A percentile compares a stretch with the other conserved stretches of the same genome.
phyloP scores from a whole-genome alignment of 2,797 vertebrate genomes.

The Bovichtus variegatus region DNA sequence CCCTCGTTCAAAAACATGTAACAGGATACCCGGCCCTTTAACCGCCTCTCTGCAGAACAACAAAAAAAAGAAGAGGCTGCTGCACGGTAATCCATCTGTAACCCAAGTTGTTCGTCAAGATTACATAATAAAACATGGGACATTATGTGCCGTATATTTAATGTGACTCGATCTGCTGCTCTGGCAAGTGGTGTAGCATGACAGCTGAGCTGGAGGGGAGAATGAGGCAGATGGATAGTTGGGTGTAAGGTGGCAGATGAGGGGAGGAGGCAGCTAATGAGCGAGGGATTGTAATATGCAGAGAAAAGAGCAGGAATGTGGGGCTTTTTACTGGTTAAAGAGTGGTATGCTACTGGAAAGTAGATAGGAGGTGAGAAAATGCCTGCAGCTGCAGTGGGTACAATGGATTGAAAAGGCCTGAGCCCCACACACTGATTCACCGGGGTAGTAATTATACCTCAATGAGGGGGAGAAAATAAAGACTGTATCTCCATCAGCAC shows the following conservation, averaged over 20 bases:
- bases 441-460: constrained; percentile 52
- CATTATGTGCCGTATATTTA: constrained; percentile 69
- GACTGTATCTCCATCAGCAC: not conserved
- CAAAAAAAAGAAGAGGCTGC: constrained; percentile 31
- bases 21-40: constrained; percentile 63
- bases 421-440: constrained; percentile 21
- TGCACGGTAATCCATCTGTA: constrained; percentile 69
- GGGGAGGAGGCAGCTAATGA: constrained; percentile 65
- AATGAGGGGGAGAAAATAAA: constrained; percentile 16
- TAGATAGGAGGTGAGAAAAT: constrained; percentile 67
- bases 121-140: constrained; percentile 67
- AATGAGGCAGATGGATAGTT: constrained; percentile 44
- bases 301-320: constrained; percentile 74
- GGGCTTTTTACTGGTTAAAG: constrained; percentile 61
- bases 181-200: constrained; percentile 58
- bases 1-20: constrained; percentile 69
- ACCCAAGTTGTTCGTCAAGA: constrained; percentile 68
- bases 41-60: constrained; percentile 48
- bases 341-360: constrained; percentile 63
- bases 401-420: constrained; percentile 48
- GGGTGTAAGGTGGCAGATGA: constrained; percentile 66
- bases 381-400: constrained; percentile 67
- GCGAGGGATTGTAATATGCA: constrained; percentile 60
- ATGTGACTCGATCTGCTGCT: constrained; percentile 67
- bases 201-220: constrained; percentile 51